phyloP scores from a whole-genome alignment of 1,140 invertebrate genomes.

The Cyrtorhinus lividipennis region DNA sequence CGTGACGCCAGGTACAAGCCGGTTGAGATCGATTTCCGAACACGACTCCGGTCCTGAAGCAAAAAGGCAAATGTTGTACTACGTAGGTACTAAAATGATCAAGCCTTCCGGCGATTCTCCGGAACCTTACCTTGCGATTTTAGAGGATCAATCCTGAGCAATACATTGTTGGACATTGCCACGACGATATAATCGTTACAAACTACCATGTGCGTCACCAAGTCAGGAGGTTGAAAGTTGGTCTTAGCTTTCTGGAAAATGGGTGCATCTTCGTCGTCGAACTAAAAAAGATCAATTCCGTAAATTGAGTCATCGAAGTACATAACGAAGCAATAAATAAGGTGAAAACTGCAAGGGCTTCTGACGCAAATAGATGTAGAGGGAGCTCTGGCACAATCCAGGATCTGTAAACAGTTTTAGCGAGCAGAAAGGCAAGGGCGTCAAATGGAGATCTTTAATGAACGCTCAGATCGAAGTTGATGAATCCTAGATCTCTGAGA shows the following conservation, averaged over 20 bases:
- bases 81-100: too few relatives aligned
- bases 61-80: slow-evolving; percentile 13
- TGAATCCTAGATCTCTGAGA: too few relatives aligned
- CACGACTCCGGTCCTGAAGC: slow-evolving; percentile 21
- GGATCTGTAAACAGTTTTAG: too few relatives aligned
- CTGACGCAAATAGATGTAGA: neutral
- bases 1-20: slow-evolving; percentile 32
- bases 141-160: slow-evolving; percentile 69
- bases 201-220: slow-evolving; percentile 63
- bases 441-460: slow-evolving; percentile 18
- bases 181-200: slow-evolving; percentile 69
- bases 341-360: too few relatives aligned
- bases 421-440: too few relatives aligned
- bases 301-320: slow-evolving; percentile 37
- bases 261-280: slow-evolving; percentile 45
- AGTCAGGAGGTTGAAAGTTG: slow-evolving; percentile 58
- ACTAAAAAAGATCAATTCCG: neutral
- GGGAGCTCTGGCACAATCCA: slow-evolving; percentile 27
- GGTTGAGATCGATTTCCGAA: slow-evolving; percentile 30
- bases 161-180: slow-evolving; percentile 64
- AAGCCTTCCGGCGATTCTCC: too few relatives aligned
- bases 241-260: slow-evolving; percentile 67
- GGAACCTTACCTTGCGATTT: slow-evolving; percentile 59
- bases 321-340: slow-evolving; percentile 49
- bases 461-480: neutral